These are phyloP conservation scores for Henricia sp. DNA, from an alignment of 53 echinoderm and acorn worm genomes.

Conservation along the genomic window DNA sequence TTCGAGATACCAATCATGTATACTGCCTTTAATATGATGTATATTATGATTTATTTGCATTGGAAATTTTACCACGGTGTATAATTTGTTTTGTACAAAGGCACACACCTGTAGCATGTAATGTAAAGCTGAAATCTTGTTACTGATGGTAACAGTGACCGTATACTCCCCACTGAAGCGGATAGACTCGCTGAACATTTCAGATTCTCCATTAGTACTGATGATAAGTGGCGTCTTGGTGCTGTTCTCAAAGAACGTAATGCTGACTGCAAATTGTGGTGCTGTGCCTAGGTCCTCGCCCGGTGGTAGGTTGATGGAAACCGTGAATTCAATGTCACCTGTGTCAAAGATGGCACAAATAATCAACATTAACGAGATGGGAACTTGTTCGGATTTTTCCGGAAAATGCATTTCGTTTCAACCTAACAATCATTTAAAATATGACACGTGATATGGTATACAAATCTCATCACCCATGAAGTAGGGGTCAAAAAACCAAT, in stretches of 20 bases:
- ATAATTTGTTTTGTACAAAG: too few relatives aligned
- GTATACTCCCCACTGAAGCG: constrained; percentile 22
- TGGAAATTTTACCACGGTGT: too few relatives aligned
- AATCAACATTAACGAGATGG: too few relatives aligned
- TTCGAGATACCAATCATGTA: too few relatives aligned
- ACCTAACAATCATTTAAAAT: too few relatives aligned
- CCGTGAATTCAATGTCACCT: background rate
- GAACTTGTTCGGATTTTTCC: too few relatives aligned
- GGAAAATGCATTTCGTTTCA: too few relatives aligned
- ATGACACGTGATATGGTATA: too few relatives aligned
- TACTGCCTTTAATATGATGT: too few relatives aligned
- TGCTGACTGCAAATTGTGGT: constrained; percentile 10
- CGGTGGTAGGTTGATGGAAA: constrained; percentile 16
- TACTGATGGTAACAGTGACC: constrained; percentile 28
- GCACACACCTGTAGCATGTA: background rate
- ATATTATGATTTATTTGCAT: too few relatives aligned
- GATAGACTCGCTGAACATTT: background rate
- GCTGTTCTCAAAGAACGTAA: constrained; percentile 31
- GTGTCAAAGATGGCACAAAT: background rate
- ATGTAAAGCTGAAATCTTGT: constrained; percentile 10
- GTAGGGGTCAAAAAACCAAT: too few relatives aligned
- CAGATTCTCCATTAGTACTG: background rate
- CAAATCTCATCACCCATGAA: too few relatives aligned
- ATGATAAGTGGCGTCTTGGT: background rate
- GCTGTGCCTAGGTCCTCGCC: constrained; percentile 9